phyloP scores from a whole-genome alignment of 2,797 vertebrate species.

The Sebastes reedi region DNA sequence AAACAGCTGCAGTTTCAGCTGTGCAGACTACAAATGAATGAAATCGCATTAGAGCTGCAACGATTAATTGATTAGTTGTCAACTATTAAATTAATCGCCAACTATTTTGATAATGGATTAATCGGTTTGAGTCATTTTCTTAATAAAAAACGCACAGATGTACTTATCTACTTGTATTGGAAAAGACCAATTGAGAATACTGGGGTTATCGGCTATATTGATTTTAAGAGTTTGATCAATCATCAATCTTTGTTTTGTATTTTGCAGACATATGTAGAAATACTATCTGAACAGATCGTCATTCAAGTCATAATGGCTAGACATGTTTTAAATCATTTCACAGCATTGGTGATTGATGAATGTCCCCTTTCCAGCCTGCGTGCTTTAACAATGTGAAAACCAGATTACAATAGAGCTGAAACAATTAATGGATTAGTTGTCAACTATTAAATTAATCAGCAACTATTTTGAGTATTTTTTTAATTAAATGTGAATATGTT shows the following conservation, averaged over 20 bases:
- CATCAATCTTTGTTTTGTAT: neutral
- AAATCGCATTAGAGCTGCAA: neutral
- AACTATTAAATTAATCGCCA: too few relatives aligned
- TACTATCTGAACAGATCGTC: neutral
- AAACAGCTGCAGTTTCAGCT: neutral
- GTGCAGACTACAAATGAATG: neutral
- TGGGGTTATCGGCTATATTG: neutral
- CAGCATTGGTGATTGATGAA: neutral
- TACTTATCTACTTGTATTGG: slow-evolving; percentile 15
- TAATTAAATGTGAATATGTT: too few relatives aligned
- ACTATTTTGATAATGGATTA: too few relatives aligned
- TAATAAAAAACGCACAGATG: neutral
- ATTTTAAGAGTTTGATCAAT: neutral
- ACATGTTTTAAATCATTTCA: neutral
- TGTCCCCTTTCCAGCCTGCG: neutral
- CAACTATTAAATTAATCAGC: too few relatives aligned
- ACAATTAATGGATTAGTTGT: too few relatives aligned
- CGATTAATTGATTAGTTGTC: too few relatives aligned
- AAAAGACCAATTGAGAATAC: neutral
- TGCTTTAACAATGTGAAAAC: slow-evolving; percentile 2
- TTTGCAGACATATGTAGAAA: slow-evolving; percentile 3
- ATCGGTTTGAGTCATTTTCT: too few relatives aligned
- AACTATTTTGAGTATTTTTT: too few relatives aligned
- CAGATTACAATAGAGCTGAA: neutral
- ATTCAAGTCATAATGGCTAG: neutral